Conservation (phyloP, 1,140 invertebrate genomes). For the Olivierus martensii region DNA sequence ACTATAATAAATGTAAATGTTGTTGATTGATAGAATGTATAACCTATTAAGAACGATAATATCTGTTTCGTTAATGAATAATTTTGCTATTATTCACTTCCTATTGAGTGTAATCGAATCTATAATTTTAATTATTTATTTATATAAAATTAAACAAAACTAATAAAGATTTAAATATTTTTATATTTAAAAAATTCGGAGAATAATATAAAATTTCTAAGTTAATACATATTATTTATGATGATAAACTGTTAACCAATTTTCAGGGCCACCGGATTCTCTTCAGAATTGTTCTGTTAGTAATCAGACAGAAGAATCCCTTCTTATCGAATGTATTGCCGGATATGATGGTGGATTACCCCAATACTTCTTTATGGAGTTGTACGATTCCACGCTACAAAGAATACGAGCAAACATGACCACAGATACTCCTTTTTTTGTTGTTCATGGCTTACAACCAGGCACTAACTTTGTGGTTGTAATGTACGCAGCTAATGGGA, state of each 20-base stretch:
- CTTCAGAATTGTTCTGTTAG: conserved; percentile 68
- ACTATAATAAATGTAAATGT: too few relatives aligned
- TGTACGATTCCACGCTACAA: conserved; percentile 41
- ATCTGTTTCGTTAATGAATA: too few relatives aligned
- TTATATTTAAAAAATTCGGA: background rate
- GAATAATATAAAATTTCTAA: background rate
- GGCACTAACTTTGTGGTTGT: conserved; percentile 29
- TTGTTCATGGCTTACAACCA: conserved; percentile 7
- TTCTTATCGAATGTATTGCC: conserved; percentile 58
- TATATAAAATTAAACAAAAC: background rate
- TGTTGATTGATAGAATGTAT: too few relatives aligned
- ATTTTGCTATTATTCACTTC: too few relatives aligned
- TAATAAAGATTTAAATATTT: background rate
- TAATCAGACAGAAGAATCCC: conserved; percentile 66
- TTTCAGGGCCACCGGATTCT: conserved; percentile 56
- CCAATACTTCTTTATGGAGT: conserved; percentile 65
- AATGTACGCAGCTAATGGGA: conserved; percentile 52
- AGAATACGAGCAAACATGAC: conserved; percentile 11
- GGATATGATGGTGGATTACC: conserved; percentile 69
- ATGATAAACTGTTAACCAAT: background rate
- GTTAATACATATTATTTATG: background rate
- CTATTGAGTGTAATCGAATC: too few relatives aligned
- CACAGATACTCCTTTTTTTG: conserved; percentile 15
- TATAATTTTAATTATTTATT: background rate
- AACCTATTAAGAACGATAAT: too few relatives aligned